phyloP scores from a whole-genome alignment of 2,113 vertebrate genomes.

The Hystrix brachyura region DNA sequence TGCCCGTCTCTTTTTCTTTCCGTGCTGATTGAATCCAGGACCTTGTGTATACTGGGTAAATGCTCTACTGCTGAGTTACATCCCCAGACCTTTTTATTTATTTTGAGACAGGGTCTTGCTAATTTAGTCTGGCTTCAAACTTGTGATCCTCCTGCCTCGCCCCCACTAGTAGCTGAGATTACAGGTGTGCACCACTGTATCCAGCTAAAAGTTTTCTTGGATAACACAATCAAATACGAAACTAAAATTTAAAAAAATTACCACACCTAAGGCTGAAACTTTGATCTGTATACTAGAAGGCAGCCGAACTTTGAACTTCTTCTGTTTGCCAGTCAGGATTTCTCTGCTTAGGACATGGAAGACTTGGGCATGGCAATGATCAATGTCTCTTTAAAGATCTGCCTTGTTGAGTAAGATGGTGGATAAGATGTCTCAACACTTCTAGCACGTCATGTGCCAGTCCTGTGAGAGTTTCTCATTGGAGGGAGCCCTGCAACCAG shows the following conservation, averaged over 20 bases:
- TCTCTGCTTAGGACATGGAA: conserved; percentile 10
- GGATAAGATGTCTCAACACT: conserved; percentile 54
- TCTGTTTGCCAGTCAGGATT: not conserved
- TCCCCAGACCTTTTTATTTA: not conserved
- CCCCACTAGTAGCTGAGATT: not conserved
- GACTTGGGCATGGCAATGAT: not conserved
- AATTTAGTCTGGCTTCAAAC: not conserved
- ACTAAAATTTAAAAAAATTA: not conserved
- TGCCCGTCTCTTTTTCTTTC: not conserved
- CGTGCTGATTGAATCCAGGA: not conserved
- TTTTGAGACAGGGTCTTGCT: not conserved
- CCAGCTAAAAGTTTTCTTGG: not conserved
- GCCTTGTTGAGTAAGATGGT: conserved; percentile 46
- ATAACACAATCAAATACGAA: not conserved
- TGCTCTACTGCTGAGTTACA: not conserved
- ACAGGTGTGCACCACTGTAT: not conserved
- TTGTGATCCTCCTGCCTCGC: not conserved
- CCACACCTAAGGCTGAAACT: not conserved
- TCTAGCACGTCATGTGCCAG: not conserved
- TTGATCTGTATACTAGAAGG: not conserved
- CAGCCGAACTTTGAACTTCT: not conserved
- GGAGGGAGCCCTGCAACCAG: not conserved
- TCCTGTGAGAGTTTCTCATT: conserved; percentile 46
- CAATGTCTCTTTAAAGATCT: conserved; percentile 21
- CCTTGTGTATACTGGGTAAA: not conserved